phyloP scores from a whole-genome alignment of 2,888 invertebrate genomes.

The Neoaliturus tenellus region DNA sequence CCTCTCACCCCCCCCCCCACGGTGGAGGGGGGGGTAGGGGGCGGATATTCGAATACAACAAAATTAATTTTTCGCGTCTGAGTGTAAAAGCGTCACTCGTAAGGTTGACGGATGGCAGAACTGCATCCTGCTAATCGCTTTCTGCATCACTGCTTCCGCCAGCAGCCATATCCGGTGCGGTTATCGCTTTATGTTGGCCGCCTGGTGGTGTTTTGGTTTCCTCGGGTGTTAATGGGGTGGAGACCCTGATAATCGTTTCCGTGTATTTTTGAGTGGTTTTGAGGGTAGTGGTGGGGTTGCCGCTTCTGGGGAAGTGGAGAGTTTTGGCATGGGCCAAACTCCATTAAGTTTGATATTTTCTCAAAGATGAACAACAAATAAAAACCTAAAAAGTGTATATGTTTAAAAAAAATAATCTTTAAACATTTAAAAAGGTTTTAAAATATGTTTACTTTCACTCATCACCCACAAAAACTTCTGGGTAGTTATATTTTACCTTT shows the following conservation, averaged over 20 bases:
- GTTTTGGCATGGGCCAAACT: too few relatives aligned
- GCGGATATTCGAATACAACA: constrained; percentile 45
- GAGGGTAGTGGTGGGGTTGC: too few relatives aligned
- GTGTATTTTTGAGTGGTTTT: neutral
- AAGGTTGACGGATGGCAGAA: constrained; percentile 23
- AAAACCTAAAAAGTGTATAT: too few relatives aligned
- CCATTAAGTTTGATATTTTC: too few relatives aligned
- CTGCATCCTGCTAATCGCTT: neutral
- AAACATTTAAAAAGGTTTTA: too few relatives aligned
- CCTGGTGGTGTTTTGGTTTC: constrained; percentile 30
- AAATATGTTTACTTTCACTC: too few relatives aligned
- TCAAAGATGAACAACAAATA: too few relatives aligned
- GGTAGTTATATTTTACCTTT: too few relatives aligned
- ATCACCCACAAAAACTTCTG: too few relatives aligned
- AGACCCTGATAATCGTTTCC: constrained; percentile 15
- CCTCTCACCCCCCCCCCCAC: too few relatives aligned
- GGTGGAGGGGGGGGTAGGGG: neutral
- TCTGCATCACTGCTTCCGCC: constrained; percentile 35
- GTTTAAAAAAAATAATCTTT: too few relatives aligned
- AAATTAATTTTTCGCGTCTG: constrained; percentile 43
- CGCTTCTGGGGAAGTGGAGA: too few relatives aligned
- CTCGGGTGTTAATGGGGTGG: constrained; percentile 32
- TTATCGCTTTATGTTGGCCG: constrained; percentile 8
- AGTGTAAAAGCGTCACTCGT: neutral
- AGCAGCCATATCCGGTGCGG: constrained; percentile 21